Conservation (phyloP, 2,113 vertebrate species). For the Polypterus bichir region DNA sequence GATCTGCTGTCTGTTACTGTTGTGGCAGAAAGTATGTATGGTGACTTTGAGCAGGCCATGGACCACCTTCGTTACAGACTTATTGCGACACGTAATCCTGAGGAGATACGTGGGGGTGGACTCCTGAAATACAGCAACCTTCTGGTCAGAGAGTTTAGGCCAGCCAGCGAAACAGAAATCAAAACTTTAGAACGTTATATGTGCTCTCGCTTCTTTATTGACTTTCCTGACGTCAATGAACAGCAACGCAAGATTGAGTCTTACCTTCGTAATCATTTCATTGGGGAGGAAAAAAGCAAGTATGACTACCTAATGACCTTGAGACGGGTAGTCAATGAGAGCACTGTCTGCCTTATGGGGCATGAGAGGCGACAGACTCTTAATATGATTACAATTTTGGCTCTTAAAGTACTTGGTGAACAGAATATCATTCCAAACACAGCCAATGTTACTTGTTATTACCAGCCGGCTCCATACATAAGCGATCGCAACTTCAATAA, state of each 20-base stretch:
- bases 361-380: conserved; percentile 79
- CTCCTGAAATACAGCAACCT: conserved; percentile 92
- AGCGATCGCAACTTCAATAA: conserved; percentile 67
- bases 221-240: conserved; percentile 83
- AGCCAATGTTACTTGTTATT: conserved; percentile 82
- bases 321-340: conserved; percentile 74
- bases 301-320: conserved; percentile 95
- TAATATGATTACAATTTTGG: conserved; percentile 86
- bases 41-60: conserved; percentile 83
- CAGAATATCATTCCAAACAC: conserved; percentile 84
- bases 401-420: conserved; percentile 81
- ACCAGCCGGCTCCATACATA: conserved; percentile 83
- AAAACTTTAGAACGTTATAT: conserved; percentile 90
- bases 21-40: conserved; percentile 88
- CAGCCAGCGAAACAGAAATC: conserved; percentile 74
- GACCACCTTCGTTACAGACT: conserved; percentile 74
- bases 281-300: conserved; percentile 86
- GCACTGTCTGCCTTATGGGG: conserved; percentile 89
- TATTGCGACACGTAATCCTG: conserved; percentile 82
- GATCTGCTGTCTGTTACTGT: conserved; percentile 45
- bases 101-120: conserved; percentile 89
- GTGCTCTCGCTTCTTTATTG: conserved; percentile 96
- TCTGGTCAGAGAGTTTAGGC: conserved; percentile 80
- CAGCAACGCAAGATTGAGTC: conserved; percentile 92
- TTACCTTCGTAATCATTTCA: conserved; percentile 88